Conservation (phyloP, 2,113 vertebrate species). For the Leucopsar rothschildi region DNA sequence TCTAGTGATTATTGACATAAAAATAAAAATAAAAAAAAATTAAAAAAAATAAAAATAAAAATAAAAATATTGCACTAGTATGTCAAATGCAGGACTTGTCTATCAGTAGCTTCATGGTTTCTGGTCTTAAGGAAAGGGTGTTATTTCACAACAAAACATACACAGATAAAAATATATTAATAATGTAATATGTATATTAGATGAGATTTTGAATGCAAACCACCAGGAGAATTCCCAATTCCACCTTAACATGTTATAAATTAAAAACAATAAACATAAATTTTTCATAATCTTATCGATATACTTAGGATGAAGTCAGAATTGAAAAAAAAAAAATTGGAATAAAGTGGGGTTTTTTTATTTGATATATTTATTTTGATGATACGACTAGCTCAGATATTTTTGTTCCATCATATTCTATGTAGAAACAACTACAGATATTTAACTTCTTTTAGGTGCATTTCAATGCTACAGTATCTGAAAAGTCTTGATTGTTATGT, state of each 20-base stretch:
- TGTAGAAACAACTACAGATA: background rate
- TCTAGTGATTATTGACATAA: background rate
- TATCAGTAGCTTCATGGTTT: background rate
- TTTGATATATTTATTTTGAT: background rate
- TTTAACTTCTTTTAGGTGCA: background rate
- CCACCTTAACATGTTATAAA: background rate
- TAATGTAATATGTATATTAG: background rate
- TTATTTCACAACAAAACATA: background rate
- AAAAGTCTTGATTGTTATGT: background rate
- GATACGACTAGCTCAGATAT: background rate
- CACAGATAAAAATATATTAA: accelerated
- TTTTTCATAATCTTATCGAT: background rate
- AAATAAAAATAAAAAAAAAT: background rate
- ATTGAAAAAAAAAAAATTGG: background rate
- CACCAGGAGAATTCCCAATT: background rate
- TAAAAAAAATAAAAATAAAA: background rate
- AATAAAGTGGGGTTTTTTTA: background rate
- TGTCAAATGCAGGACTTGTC: background rate
- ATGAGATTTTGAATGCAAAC: background rate
- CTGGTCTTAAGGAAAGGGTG: background rate
- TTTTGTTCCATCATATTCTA: background rate
- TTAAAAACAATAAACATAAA: background rate
- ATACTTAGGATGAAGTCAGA: background rate
- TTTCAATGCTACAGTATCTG: background rate
- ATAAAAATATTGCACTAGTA: background rate